A percentile compares a stretch with the other conserved stretches of the same genome.
Conservation (phyloP, 2,888 invertebrate genomes). For the Abscondita cerata region DNA sequence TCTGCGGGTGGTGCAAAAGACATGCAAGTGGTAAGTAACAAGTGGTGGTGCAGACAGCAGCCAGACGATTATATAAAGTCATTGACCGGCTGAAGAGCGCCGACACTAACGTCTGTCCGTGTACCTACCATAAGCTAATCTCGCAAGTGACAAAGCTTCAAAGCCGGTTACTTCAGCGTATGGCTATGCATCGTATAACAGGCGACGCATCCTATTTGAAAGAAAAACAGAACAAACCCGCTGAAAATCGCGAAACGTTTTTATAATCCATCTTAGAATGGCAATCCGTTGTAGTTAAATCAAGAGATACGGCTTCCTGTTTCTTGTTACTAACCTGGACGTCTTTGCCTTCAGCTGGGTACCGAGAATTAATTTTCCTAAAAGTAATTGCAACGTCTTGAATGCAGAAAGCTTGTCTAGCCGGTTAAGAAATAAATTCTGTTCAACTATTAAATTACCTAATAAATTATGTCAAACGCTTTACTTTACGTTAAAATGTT, state of each 20-base stretch:
- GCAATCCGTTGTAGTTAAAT: constrained; percentile 15
- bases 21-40: constrained; percentile 44
- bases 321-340: constrained; percentile 12
- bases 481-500: constrained; percentile 7
- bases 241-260: constrained; percentile 19
- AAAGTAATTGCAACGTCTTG: constrained; percentile 20
- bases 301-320: constrained; percentile 16
- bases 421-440: constrained; percentile 21
- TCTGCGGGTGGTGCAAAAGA: constrained; percentile 33
- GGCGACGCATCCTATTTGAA: constrained; percentile 22
- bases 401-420: constrained; percentile 17
- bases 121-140: constrained; percentile 40
- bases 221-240: constrained; percentile 18
- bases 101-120: constrained; percentile 41
- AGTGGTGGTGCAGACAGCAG: constrained; percentile 45
- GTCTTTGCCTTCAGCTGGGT: constrained; percentile 15
- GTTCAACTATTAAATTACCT: constrained; percentile 19
- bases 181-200: constrained; percentile 6
- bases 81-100: constrained; percentile 45
- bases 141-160: constrained; percentile 32
- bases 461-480: constrained; percentile 20
- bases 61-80: constrained; percentile 42
- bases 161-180: constrained; percentile 28
- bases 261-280: not conserved
- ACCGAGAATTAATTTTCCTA: constrained; percentile 20